Conservation (phyloP, 2,888 invertebrate genomes). For the Chaetogeoica ovagalla region DNA sequence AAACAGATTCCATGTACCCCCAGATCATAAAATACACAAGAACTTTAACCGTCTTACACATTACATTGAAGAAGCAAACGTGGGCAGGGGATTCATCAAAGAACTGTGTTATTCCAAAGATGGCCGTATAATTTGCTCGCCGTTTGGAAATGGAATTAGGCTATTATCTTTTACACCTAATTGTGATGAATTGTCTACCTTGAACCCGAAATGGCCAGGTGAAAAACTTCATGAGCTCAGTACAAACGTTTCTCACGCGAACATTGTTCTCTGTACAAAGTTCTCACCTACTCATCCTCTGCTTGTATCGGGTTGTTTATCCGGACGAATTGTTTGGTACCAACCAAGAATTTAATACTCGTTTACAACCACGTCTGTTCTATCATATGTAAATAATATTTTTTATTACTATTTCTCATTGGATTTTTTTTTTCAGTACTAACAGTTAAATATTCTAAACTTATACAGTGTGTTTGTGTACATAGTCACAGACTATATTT, state of each 20-base stretch:
- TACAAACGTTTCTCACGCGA: constrained; percentile 74
- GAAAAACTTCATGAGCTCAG: constrained; percentile 69
- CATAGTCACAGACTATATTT: too few relatives aligned
- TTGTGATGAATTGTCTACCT: constrained; percentile 77
- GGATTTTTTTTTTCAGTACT: neutral
- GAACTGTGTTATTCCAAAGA: constrained; percentile 89
- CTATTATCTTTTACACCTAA: constrained; percentile 76
- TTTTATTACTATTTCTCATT: constrained; percentile 12
- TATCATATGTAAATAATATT: constrained; percentile 17
- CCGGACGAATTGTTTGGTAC: constrained; percentile 87
- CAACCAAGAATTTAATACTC: constrained; percentile 65
- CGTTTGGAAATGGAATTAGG: constrained; percentile 84
- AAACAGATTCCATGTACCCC: constrained; percentile 54
- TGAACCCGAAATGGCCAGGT: constrained; percentile 64
- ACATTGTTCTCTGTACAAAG: constrained; percentile 85
- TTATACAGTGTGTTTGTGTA: neutral
- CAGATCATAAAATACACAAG: constrained; percentile 59
- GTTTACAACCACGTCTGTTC: neutral
- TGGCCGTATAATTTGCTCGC: constrained; percentile 87
- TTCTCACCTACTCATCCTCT: constrained; percentile 86
- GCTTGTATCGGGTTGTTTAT: constrained; percentile 86
- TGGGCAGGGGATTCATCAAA: constrained; percentile 83
- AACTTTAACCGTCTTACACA: constrained; percentile 80
- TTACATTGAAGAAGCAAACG: constrained; percentile 82
- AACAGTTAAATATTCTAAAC: neutral